Evolutionary conservation across 2,113 vertebrate genomes (phyloP), one percentile per base, ranked within the genome.

Genomic region (Clarias batrachus): DNA sequence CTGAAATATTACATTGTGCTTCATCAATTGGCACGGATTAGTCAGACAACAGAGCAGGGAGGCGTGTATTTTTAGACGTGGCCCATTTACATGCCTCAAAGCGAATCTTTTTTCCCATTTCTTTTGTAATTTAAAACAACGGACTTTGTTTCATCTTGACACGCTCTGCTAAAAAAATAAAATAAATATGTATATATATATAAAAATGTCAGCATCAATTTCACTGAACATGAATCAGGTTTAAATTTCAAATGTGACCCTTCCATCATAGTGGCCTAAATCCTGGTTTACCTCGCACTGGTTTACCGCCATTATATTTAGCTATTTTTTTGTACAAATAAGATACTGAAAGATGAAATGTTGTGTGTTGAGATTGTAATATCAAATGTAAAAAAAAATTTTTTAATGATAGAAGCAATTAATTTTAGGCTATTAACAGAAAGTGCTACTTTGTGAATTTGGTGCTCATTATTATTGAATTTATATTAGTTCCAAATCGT

Each of bases 1-100:
- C 80, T 83, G 85, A 88, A 71, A 83, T 70, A 78, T 88, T 89
- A 65, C 88, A 57, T 83, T 88, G 82, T 87, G 85, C 89, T 87
- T 83, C 79, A 86, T 88, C 81, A 33, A 56, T 25, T 74, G 52
- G 78, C 62, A 16, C 37, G 88, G 86, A 90, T 88, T 86, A 86
- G 23, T 63, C 84, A 73, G 84, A 82, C 86, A 27, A 60, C 83
- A 70, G 81, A 65, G 73, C 84, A 78, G 52, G 60, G 66, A 89
- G 84, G 78, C 17, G 12, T 48, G 4, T 83, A 71, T 87, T 89
- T 86, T 90, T 86, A 87, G 90, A 84, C 77, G 30, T 68, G 62
- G 88, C 68, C 83, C 57, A 86, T 89, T 37, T 83, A 83, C 76
- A 82, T 48, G 85, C 81, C 88, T 88, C 62, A 41, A 30, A 83